A percentile compares a stretch with the other conserved stretches of the same genome.
Evolutionary conservation across 2,888 invertebrate species (phyloP).

Genomic region (Imbricaverruca yamaguchii): DNA sequence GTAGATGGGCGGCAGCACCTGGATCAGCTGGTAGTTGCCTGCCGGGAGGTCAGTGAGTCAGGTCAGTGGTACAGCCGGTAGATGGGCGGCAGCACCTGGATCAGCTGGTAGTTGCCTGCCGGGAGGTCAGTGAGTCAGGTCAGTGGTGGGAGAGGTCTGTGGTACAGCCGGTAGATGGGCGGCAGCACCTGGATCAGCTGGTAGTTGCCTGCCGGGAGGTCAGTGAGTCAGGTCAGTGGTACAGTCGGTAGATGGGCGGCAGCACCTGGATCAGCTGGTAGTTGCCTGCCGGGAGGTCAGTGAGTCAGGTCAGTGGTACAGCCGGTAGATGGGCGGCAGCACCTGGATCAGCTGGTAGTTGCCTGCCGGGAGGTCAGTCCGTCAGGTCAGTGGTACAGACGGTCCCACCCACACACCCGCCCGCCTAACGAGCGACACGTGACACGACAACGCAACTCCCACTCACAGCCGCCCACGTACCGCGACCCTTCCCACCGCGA

Average conservation of each 20-base stretch:
- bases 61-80: constrained; percentile 64
- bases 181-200: constrained; percentile 78
- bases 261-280: constrained; percentile 78
- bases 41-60: constrained; percentile 36
- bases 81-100: constrained; percentile 79
- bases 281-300: constrained; percentile 62
- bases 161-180: constrained; percentile 80
- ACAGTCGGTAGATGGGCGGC: constrained; percentile 81
- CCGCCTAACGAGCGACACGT: too few relatives aligned
- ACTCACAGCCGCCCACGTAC: too few relatives aligned
- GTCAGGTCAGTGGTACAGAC: constrained; percentile 54
- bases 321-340: constrained; percentile 80
- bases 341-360: constrained; percentile 82
- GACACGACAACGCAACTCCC: too few relatives aligned
- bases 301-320: too few relatives aligned
- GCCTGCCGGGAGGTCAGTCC: constrained; percentile 48
- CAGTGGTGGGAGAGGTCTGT: constrained; percentile 72
- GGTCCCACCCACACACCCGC: constrained; percentile 42
- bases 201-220: constrained; percentile 64
- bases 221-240: constrained; percentile 42
- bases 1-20: constrained; percentile 83
- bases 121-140: constrained; percentile 44
- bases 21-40: constrained; percentile 81
- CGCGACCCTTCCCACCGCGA: too few relatives aligned
- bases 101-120: constrained; percentile 77